Evolutionary conservation across 2,797 vertebrate species (phyloP), one percentile per base, ranked within the genome.

Genomic region (Hemibagrus guttatus): DNA sequence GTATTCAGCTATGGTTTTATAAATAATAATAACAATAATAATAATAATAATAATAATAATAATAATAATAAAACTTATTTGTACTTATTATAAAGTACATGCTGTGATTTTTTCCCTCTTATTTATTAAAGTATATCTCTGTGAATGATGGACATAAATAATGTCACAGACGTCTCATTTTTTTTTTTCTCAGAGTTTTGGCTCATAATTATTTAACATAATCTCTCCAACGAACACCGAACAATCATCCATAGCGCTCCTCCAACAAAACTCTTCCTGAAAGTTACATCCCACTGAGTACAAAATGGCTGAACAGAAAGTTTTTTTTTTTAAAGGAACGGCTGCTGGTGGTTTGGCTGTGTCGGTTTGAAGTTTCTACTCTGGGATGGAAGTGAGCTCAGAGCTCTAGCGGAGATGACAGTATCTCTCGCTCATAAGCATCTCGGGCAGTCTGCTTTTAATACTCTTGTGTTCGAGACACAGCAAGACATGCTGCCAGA

Each of bases 341-440:
- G 66, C 64, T 87, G 82, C 61, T 87, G 82, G 54, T 76, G 71
- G 81, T 68, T 82, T 78, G 72, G 72, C 59, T 59, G 26, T 59
- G 81, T 21, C 46, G 42, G 81, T 82, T 54, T 42, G 81, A 83
- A 83, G 72, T 83, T 82, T 87, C 81, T 56, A 68, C 59, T 84
- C 54, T 42, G 86, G 82, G 64, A 84, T 68, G 19, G 82, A 76
- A 72, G 82, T 26, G 23, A 87, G 39, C 52, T 46, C 75, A 28
- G 83, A 87, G 86, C 82, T 59, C 82, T 46, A 54, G 82, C 68
- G 59, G 84, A 84, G 83, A 87, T 84, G 86, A 87, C 86, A 84
- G 83, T 71, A 54, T 79, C 74, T 59, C 75, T 63, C 81, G 42
- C 63, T 71, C 82, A 69, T 72, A 84, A 80, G 82, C 64, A 12